Percentiles rank a stretch among this genome's conserved stretches.
Conservation (phyloP, 2,113 vertebrate genomes). For the Myiagra hebetior region DNA sequence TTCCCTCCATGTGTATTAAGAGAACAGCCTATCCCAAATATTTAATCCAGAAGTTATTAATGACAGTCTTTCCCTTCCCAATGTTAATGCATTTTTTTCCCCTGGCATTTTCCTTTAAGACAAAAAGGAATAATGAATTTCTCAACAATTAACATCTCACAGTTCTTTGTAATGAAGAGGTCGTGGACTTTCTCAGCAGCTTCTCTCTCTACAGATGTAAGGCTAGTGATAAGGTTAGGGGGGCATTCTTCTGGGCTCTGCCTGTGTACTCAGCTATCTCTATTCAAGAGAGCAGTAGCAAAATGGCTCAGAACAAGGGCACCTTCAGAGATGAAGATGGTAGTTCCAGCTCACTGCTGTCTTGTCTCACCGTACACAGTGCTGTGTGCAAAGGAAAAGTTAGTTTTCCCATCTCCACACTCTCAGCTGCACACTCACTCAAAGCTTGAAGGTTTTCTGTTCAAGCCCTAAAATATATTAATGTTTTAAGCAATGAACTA, state of each 20-base stretch:
- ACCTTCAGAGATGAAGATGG: not conserved
- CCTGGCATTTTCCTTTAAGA: not conserved
- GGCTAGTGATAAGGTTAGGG: not conserved
- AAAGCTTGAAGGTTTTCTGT: not conserved
- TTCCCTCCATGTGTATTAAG: not conserved
- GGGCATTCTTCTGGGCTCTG: not conserved
- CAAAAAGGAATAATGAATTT: not conserved
- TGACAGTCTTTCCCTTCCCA: not conserved
- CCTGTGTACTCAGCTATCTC: not conserved
- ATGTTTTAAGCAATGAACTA: not conserved
- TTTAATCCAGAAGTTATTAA: not conserved
- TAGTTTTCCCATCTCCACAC: not conserved
- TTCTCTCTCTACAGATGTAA: not conserved
- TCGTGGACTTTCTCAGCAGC: not conserved
- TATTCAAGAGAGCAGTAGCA: not conserved
- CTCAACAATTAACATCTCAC: not conserved
- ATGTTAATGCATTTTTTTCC: not conserved
- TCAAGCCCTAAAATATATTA: not conserved
- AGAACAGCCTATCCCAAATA: not conserved
- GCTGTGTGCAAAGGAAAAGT: not conserved
- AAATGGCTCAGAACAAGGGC: not conserved
- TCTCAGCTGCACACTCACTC: not conserved
- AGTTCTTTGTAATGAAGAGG: not conserved
- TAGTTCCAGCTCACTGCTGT: not conserved
- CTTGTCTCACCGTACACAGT: not conserved